Evolutionary conservation across 1,140 invertebrate species (phyloP), one percentile per base, ranked within the genome.

Genomic region (Eupristina koningsbergeri): DNA sequence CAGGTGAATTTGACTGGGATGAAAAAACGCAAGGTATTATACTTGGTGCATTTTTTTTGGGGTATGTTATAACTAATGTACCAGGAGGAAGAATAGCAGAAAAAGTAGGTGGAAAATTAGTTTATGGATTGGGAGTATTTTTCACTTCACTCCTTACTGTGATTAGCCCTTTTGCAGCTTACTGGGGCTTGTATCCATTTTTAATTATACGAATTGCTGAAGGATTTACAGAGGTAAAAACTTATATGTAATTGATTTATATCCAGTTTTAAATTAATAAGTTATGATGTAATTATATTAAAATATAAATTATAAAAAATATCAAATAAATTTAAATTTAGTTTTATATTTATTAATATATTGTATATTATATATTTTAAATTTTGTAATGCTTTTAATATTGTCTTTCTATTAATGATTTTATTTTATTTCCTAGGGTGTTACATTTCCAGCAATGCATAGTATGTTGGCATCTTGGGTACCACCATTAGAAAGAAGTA

Each of bases 61-160:
- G 97, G 77, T 98, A 97, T 92, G 95, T 97, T 11, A 89, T 96
- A 71, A 97, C 96, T 31, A 97, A 98, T 93, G 94, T 98, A 53
- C 97, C 97, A 17, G 97, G 96, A 63, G 97, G 97, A 0, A 93
- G 96, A 83, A 93, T 97, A 90, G 96, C 96, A 1, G 96, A 97
- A 89, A 92, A 95, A 88, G 94, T 95, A 88, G 96, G 96, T 22
- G 96, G 96, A 61, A 98, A 97, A 91, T 91, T 95, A 74, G 94
- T 97, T 47, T 97, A 97, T 88, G 96, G 96, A 36, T 88, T 95
- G 69, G 96, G 96, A 19, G 95, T 97, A 0, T 92, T 97, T 67
- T 88, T 97, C 8, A 96, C 96, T 15, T 94, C 97, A 29, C 89
- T 98, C 77, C 94, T 98, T 89, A 96, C 96, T 63, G 93, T 96